Evolutionary conservation across 2,888 invertebrate genomes (phyloP).

Genomic region (Glyphotaelius pellucidus): DNA sequence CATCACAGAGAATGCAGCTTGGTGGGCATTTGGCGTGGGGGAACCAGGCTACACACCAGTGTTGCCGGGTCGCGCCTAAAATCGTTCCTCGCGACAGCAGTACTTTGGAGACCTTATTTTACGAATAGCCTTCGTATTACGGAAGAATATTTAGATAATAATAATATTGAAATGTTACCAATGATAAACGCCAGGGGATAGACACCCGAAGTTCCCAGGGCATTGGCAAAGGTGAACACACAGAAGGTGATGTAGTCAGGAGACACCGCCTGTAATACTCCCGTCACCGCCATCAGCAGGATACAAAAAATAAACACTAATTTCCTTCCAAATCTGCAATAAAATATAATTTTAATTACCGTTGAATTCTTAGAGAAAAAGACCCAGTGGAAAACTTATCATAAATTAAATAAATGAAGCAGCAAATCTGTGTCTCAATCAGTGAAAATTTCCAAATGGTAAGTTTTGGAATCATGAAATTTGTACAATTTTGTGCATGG

Average conservation of each 20-base stretch:
- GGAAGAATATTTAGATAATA: not conserved
- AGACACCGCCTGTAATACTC: conserved; percentile 77
- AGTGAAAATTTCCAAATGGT: not conserved
- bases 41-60: too few relatives aligned
- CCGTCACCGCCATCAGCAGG: conserved; percentile 78
- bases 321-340: conserved; percentile 78
- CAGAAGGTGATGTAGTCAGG: conserved; percentile 77
- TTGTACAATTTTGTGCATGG: not conserved
- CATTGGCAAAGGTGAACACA: conserved; percentile 77
- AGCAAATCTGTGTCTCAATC: not conserved
- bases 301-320: conserved; percentile 78
- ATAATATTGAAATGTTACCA: conserved; percentile 68
- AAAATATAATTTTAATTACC: not conserved
- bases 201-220: conserved; percentile 80
- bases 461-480: not conserved
- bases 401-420: not conserved
- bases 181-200: conserved; percentile 80
- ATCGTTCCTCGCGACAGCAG: too few relatives aligned
- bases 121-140: too few relatives aligned
- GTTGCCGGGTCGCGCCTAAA: too few relatives aligned
- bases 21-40: too few relatives aligned
- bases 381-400: too few relatives aligned
- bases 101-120: too few relatives aligned
- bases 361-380: not conserved
- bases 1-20: too few relatives aligned